Evolutionary conservation across 2,888 invertebrate species (phyloP), one percentile per base, ranked within the genome.

Genomic region (Rhingia rostrata): DNA sequence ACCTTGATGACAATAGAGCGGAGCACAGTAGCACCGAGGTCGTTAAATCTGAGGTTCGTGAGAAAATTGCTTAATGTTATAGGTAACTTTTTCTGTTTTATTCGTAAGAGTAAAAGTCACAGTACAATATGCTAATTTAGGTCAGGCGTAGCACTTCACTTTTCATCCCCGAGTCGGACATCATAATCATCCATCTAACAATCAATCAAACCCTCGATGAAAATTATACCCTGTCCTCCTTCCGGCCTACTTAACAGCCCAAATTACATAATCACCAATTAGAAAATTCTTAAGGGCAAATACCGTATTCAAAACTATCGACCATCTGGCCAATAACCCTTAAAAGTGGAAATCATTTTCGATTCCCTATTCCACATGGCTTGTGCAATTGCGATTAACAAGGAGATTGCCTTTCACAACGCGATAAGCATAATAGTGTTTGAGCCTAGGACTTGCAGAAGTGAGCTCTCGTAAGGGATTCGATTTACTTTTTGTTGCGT

Each of bases 401-500:
- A 69, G 58, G 67, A 69, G 63, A 79, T 83, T 79, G 79, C 79
- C 73, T 83, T 73, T 63, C 51, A 79, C 56, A 83, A 61, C 67
- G 61, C 82, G 82, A 82, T 77, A 82, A 77, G 75, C 39, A 67
- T 22, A 4, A 12, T 45, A 41, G 2, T 10, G 14, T 12, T 39
- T 12, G 35, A 33, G 4, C 33, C 6, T 3, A 6, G 10, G n/a
- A 4, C 22, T 6, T 56, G 33, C 33, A 14, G 32, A 41, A 51
- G n/a, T 49, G 49, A 39, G 39, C 37, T 39, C 12, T 39, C 12
- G 63, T 4, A 45, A 49, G 45, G 78, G 83, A 63, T 79, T 83
- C 63, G 67, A 64, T 73, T 67, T 69, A 74, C 33, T 73, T 79
- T 83, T 83, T 83, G 79, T 83, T 83, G 83, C 83, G 83, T 83